Evolutionary conservation across 2,888 invertebrate species (phyloP), one percentile per base, ranked within the genome.

Genomic region (Flexamia atlantica): DNA sequence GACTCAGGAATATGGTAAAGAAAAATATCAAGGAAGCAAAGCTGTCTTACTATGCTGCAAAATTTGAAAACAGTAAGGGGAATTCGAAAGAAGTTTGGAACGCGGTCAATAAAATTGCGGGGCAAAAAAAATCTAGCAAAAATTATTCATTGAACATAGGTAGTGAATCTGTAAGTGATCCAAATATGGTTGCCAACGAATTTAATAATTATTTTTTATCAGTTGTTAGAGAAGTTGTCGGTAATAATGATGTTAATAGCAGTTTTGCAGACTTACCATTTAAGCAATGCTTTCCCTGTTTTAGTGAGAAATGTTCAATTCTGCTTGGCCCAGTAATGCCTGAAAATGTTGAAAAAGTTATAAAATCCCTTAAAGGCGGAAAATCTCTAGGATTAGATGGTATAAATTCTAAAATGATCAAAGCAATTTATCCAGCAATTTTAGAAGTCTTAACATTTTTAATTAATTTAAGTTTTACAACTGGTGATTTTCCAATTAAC

Each of bases 141-240:
- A 36, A 70, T 9, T 23, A 32, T 32, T 70, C 70, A 7, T 70
- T 70, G 32, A 36, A 70, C 14, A 36, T 5, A 70, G n/a, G 32
- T 70, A 25, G n/a, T 70, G 17, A 70, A 7, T 9, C 12, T 2
- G n/a, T 70, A 32, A 36, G 9, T 70, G 17, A 32, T 36, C n/a
- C 70, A 32, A 36, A 28, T 4, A 5, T 32, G 17, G 36, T 70
- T 7, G 36, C 70, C 2, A 70, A 70, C 17, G 70, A 70, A 30
- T 70, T 70, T n/a, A 70, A 70, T 70, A 32, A 70, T 14, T 70
- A 70, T n/a, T 70, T 70, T 70, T 70, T 70, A 30, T 70, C 36
- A 32, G 70, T 17, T 17, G 70, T 70, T 10, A 70, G 30, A n/a
- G 70, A 36, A 32, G 32, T 70, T 32, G 30, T 70, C 1, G 70